A percentile compares a stretch with the other conserved stretches of the same genome.
phyloP scores from a whole-genome alignment of 64 coral and sea anemone species.

The Porites australiensis region DNA sequence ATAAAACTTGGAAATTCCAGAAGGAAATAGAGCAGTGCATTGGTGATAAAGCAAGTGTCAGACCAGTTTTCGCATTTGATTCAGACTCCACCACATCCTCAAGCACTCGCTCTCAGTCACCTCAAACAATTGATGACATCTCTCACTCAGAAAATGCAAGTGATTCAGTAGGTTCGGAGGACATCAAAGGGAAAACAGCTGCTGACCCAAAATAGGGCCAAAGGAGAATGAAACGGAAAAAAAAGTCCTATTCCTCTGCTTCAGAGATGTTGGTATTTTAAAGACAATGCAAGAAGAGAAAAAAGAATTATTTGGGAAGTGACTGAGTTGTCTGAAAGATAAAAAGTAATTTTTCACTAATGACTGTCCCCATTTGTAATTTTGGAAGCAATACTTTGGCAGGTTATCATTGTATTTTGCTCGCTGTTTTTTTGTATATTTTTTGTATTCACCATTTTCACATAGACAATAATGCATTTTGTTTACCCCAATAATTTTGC shows the following conservation, averaged over 20 bases:
- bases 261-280: conserved; percentile 42
- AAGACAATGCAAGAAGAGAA: conserved; percentile 39
- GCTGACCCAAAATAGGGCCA: neutral
- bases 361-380: neutral
- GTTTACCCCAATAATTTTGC: too few species aligned
- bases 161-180: neutral
- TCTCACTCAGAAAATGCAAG: neutral
- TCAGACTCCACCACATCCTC: neutral
- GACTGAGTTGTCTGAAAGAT: conserved; percentile 34
- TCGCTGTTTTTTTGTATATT: neutral
- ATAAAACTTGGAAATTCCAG: conserved; percentile 45
- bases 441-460: neutral
- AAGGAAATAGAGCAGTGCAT: conserved; percentile 11
- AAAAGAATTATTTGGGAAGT: conserved; percentile 19
- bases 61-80: conserved; percentile 54
- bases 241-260: conserved; percentile 50
- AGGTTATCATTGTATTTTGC: neutral
- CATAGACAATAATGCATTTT: too few species aligned
- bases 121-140: neutral
- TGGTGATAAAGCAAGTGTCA: conserved; percentile 42
- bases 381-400: too few species aligned
- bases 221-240: conserved; percentile 9
- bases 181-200: neutral
- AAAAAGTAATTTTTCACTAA: conserved; percentile 16
- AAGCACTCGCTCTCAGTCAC: too few species aligned